Evolutionary conservation across 2,888 invertebrate species (phyloP).

Genomic region (Coremacera marginata): DNA sequence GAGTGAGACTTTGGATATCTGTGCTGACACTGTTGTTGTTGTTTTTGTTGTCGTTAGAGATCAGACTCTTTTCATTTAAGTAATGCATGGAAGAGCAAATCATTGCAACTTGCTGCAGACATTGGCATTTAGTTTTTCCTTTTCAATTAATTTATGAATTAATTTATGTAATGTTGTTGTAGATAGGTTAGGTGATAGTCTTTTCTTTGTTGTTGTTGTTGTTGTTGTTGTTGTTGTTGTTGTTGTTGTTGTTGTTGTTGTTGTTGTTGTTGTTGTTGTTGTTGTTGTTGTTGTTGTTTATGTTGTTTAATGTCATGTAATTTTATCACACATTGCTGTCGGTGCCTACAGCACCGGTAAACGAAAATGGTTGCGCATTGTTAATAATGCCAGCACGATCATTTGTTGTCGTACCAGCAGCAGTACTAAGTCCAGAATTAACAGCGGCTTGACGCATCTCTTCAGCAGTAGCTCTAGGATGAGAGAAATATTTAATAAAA

Average conservation of each 20-base stretch:
- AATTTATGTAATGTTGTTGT: background rate
- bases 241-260: slow-evolving; percentile 21
- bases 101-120: background rate
- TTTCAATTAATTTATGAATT: background rate
- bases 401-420: slow-evolving; percentile 70
- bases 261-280: slow-evolving; percentile 24
- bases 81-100: slow-evolving; percentile 1
- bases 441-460: slow-evolving; percentile 83
- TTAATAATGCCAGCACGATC: slow-evolving; percentile 83
- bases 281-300: slow-evolving; percentile 28
- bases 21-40: background rate
- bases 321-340: slow-evolving; percentile 76
- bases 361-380: slow-evolving; percentile 85
- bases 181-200: background rate
- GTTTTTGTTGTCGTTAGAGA: background rate
- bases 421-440: slow-evolving; percentile 56
- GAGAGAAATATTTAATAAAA: too few relatives aligned
- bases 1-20: too few relatives aligned
- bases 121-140: background rate
- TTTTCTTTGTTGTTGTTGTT: slow-evolving; percentile 23
- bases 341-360: slow-evolving; percentile 77
- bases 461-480: slow-evolving; percentile 79
- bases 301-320: slow-evolving; percentile 27
- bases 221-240: slow-evolving; percentile 28
- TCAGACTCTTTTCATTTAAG: background rate